Conservation (phyloP, 2,113 vertebrate species). For the Nesoenas mayeri region DNA sequence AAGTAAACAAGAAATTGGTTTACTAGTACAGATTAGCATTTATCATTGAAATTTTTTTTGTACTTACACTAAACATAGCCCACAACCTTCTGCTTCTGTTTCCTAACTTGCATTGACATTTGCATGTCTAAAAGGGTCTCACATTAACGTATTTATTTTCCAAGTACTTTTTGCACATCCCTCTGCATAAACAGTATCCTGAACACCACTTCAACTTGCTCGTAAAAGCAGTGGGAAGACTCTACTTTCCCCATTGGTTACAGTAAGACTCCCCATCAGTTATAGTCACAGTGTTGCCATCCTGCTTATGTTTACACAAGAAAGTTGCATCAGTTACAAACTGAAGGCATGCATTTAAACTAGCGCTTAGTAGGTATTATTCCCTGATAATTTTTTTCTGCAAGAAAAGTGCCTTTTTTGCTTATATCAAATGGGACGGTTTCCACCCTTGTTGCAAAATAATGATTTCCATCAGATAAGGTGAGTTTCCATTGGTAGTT, state of each 20-base stretch:
- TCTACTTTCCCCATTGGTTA: not conserved
- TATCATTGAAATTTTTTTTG: not conserved
- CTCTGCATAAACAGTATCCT: not conserved
- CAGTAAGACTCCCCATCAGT: not conserved
- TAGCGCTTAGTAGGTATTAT: not conserved
- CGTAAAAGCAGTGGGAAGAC: not conserved
- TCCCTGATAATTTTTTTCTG: not conserved
- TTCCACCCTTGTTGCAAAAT: not conserved
- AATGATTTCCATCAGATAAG: not conserved
- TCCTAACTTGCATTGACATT: not conserved
- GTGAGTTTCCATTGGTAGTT: not conserved
- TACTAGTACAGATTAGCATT: not conserved
- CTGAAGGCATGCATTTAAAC: not conserved
- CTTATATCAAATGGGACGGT: not conserved
- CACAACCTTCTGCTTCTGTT: not conserved
- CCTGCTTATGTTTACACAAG: not conserved
- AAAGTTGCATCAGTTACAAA: not conserved
- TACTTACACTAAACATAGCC: not conserved
- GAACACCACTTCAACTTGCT: not conserved
- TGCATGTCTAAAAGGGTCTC: not conserved
- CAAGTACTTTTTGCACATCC: not conserved
- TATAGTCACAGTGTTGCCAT: not conserved
- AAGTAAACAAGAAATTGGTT: constrained; percentile 23
- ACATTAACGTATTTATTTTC: not conserved
- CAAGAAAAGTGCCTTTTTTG: not conserved